Base-by-base conservation (phyloP, 2,888 invertebrate species). In the Marronus borbonicus region DNA sequence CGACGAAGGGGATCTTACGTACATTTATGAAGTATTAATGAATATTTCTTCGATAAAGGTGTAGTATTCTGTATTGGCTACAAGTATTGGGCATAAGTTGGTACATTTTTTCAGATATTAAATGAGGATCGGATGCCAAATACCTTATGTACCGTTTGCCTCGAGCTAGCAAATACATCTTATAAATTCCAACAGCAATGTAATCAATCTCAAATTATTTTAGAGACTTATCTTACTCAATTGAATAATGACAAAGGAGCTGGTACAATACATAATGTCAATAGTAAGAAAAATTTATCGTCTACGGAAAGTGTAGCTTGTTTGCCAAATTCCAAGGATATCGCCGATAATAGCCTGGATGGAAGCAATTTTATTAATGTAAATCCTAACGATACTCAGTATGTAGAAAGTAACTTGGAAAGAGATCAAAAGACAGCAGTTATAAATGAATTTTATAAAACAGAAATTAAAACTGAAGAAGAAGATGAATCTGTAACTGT, bases 161-260 rank as follows among this genome's bases (percentile, higher is more conserved):
- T 84, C 66, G 83, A 84, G 62, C 75, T 81, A 44, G 84, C 84
- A 14, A 83, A 83, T 44, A 81, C 82, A 58, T 80, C 83, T 1
- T 84, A 81, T 74, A 84, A 82, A 80, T 85, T 85, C 76, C 84
- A 85, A 78, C 82, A 82, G 58, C 83, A 83, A 31, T 85, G 85
- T 75, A 84, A 85, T 75, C 81, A 83, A 50, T 85, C 85, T 1
- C 84, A 85, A 77, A 76, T 77, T 52, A 82, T 84, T 58, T 79
- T 85, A 70, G 83, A 84, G 55, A 70, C 81, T 1, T 85, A 83
- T 76, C 31, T 84, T 28, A 79, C 80, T 28, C 81, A 83, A 72
- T 50, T 78, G 60, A 78, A 76, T 65, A 58, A 14, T 36, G 55
- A 8, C 28, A 66, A 66, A 20, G 2, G 44, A 36, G 17, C 12